Base-by-base conservation (phyloP, 23 tunicate species). In the Ciona savignyi region DNA sequence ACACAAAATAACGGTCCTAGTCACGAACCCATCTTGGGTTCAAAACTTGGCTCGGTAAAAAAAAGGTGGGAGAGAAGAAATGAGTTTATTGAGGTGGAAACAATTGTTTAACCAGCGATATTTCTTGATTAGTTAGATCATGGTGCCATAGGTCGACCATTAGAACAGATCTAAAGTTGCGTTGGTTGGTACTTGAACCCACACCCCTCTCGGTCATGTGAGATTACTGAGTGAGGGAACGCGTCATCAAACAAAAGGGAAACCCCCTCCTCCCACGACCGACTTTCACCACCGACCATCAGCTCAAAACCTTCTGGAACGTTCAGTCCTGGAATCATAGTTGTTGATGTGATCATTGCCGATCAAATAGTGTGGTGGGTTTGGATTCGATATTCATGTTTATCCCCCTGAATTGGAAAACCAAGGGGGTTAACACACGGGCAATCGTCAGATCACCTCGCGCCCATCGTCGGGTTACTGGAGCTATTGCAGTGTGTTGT, bases 121-220 rank as follows among this genome's bases (percentile, higher is more conserved):
- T 63, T 63, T 63, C 67, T 9, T 4, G 4, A 63, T 22, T 25
- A 9, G 26, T 4, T 9, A 63, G 28, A 60, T 83, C 79, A 29
- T 80, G 70, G 48, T 83, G 83, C 96, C 96, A 89, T 25, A 89
- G 74, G 63, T 89, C 96, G 24, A 89, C 89, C 80, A 89, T 73
- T 25, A 89, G 51, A 27, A 89, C 78, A 9, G 62, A 78, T 27
- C 96, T 66, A 35, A 9, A 63, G 22, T 22, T 63, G 67, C 49
- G 2, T 33, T 2, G 64, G 25, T 11, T 27, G 23, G 29, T n/a
- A 63, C 6, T 63, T 63, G 26, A 23, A 25, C 67, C n/a, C 28
- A 63, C 24, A 11, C 3, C 1, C 11, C 6, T 20, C 0, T 70
- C 29, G 28, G 27, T 34, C 68, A 25, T 22, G 27, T 3, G 73